Base-by-base conservation (phyloP, 2,888 invertebrate species). In the Eristalis intricaria region DNA sequence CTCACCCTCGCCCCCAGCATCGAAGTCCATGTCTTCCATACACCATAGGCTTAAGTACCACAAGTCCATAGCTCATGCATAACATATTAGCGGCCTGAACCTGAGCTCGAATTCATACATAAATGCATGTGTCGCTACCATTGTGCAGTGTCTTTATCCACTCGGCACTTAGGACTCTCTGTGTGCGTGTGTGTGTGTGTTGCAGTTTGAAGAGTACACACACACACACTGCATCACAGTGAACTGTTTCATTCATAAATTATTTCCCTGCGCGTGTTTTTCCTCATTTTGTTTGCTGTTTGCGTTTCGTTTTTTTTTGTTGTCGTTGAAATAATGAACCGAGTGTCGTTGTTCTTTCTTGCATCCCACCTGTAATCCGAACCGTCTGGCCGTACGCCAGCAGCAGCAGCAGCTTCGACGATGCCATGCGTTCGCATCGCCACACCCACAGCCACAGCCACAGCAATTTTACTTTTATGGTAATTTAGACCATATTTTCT, bases 401-500 rank as follows among this genome's bases (percentile, higher is more conserved):
- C 50, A n/a, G 50, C 43, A 43, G 43, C n/a, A 50, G 50, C 50
- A 50, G 50, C 50, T 83, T 87, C 63, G 38, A 71, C 60, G 68
- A 66, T 13, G 40, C 38, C 23, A 2, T 35, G 63, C 29, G 56
- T 60, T 43, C 11, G 58, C 60, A 60, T 43, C 60, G 73, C 84
- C 73, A 73, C 79, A 76, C 63, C 64, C 32, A 32, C 32, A 32
- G 32, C 32, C 8, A 32, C 8, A 68, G 73, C 84, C 76, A 69
- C 79, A 80, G 68, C 64, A 69, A 80, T 84, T 79, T 79, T 64
- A 65, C 65, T 76, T 84, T 87, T 87, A 84, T 87, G 84, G 68
- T 87, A 87, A 87, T 84, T 79, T 80, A 32, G 80, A 87, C 68
- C 84, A 84, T 87, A 87, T 87, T 87, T 84, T 79, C 76, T 61